Base-by-base conservation (phyloP, 2,888 invertebrate genomes). In the Pterobdella sp. region DNA sequence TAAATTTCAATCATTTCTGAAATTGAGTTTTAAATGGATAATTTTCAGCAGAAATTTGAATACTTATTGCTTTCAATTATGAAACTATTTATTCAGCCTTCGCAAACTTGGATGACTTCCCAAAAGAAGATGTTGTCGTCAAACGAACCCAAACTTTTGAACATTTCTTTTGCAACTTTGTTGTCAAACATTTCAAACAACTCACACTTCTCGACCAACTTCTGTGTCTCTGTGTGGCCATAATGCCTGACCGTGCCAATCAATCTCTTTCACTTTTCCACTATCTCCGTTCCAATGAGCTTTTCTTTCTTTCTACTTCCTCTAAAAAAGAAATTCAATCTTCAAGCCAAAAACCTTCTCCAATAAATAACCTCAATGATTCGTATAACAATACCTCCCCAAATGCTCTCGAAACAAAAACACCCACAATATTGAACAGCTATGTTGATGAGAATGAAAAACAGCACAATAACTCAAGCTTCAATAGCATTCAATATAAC, bases 221-320 rank as follows among this genome's bases (percentile, higher is more conserved):
- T 31, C 29, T 72, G 29, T 67, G 56, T 32, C 49, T 74, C 68
- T 72, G 65, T 4, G 67, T 74, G 22, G 74, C 74, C 60, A 68
- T 71, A 36, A 66, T 73, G 52, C 74, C 72, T 14, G 74, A 74
- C 63, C 35, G 74, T 7, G 74, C 72, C 56, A 74, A 74, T 49
- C 63, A 70, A 37, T 36, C 73, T 37, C 34, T 73, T 31, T 72
- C 72, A n/a, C 34, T 72, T 29, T 35, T 72, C n/a, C 72, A 72
- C 42, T 72, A 72, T 52, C 32, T 72, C 32, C 66, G 65, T 29
- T 67, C 72, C 35, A 65, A 72, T 22, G 60, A 56, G 3, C 60
- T 56, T 26, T 42, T 42, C 49, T 26, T 56, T 26, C 7, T 56
- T 52, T 72, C 72, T 1, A 67, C 65, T 22, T 42, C 72, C 37